Conservation (phyloP, 2,113 vertebrate species). For the Rousettus leschenaultii region DNA sequence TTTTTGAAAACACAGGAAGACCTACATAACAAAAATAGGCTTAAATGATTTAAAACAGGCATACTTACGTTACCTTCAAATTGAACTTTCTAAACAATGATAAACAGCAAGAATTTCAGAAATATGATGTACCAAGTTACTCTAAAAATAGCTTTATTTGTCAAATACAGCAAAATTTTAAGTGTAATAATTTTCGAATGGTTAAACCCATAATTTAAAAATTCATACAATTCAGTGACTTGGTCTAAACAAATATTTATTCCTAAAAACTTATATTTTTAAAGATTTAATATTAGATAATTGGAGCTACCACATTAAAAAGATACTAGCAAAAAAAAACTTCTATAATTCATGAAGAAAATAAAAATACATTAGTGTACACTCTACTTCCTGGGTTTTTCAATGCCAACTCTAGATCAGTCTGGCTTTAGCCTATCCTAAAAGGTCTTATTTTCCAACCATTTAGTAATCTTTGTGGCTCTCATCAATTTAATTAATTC, state of each 20-base stretch:
- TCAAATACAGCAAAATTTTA: slow-evolving; percentile 69
- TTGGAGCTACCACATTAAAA: neutral
- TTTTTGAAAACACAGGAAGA: slow-evolving; percentile 98
- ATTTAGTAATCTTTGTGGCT: neutral
- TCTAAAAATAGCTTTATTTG: slow-evolving; percentile 76
- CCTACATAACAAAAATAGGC: slow-evolving; percentile 84
- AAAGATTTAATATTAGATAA: slow-evolving; percentile 66
- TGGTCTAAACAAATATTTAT: slow-evolving; percentile 67
- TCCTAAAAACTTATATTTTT: slow-evolving; percentile 65
- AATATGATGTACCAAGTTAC: slow-evolving; percentile 72
- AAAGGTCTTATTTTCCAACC: neutral
- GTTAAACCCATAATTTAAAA: slow-evolving; percentile 71
- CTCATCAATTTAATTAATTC: neutral
- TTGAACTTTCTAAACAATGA: slow-evolving; percentile 70
- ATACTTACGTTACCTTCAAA: slow-evolving; percentile 77
- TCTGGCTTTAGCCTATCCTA: neutral
- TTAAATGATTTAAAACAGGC: slow-evolving; percentile 83
- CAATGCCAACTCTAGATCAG: neutral
- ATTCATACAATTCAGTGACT: slow-evolving; percentile 56
- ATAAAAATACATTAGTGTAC: neutral
- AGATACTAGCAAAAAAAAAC: neutral
- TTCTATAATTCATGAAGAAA: neutral
- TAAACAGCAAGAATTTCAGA: slow-evolving; percentile 78
- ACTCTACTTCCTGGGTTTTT: neutral
- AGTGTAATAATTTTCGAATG: slow-evolving; percentile 54